Evolutionary conservation across 1,140 invertebrate species (phyloP), one percentile per base, ranked within the genome.

Genomic region (Colletes gigas): DNA sequence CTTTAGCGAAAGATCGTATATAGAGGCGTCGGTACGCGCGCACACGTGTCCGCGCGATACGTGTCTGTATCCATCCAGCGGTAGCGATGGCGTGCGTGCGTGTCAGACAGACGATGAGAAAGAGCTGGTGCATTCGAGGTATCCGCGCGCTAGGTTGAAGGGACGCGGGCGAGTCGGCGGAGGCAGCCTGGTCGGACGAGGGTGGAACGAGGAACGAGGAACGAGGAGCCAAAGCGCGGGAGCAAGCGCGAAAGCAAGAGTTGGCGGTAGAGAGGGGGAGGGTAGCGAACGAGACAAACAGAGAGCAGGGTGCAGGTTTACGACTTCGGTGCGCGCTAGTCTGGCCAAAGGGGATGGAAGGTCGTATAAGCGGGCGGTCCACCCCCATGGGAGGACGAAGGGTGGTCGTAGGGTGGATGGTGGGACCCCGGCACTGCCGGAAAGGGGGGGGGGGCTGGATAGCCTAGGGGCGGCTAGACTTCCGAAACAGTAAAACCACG

Each of bases 401-500:
- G 84, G 83, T 85, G 83, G 84, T 60, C 70, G 84, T 70, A 72
- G 81, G 85, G 77, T 77, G 83, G 85, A 86, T 79, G 85, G 83
- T 83, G 72, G 83, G 84, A 85, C 83, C 77, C 71, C 81, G 72
- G 63, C 60, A 70, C 74, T 70, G 84, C 78, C 82, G 81, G 82
- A 85, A 84, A 83, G 82, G 72, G 83, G 69, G 44, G 44, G 44
- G 83, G 69, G 3, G 30, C 83, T 85, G 89, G 89, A 90, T 87
- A 87, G 88, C 88, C 90, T 85, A 83, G 88, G 83, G 88, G 86
- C 79, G 87, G 88, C 87, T 89, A 90, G 90, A 92, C 89, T 91
- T 91, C 90, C 88, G 90, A 92, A 91, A 92, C 89, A 90, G 90
- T 92, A 91, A 91, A 91, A 91, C 87, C 88, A 79, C 82, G 84